These are phyloP conservation scores for Actenoides lindsayi DNA, from an alignment of 2,113 vertebrate genomes.

Conservation along the genomic window DNA sequence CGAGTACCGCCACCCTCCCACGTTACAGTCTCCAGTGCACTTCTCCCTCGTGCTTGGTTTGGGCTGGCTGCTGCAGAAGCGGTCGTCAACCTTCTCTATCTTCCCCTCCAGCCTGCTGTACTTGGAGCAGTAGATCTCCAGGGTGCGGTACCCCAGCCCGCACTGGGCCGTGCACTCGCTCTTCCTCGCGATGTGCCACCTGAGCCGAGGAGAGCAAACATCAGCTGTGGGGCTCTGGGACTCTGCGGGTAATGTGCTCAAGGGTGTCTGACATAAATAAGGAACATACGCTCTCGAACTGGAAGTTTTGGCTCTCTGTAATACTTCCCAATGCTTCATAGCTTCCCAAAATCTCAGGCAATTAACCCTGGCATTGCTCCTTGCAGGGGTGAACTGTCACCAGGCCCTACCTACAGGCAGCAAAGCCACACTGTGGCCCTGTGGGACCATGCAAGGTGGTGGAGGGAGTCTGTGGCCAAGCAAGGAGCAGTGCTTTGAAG, in stretches of 20 bases:
- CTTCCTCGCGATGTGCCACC: conserved; percentile 90
- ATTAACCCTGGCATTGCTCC: neutral
- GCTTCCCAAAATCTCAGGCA: neutral
- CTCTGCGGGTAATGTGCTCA: rapidly evolving
- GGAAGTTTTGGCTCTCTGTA: neutral
- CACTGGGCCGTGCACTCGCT: conserved; percentile 94
- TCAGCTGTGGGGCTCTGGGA: neutral
- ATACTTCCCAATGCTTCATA: neutral
- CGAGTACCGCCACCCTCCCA: conserved; percentile 93
- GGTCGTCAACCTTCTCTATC: conserved; percentile 89
- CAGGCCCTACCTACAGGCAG: neutral
- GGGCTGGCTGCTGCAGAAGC: conserved; percentile 83
- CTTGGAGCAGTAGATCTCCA: conserved; percentile 92
- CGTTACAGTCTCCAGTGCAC: conserved; percentile 92
- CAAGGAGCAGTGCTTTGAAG: neutral
- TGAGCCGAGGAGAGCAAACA: neutral
- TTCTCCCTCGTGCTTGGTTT: conserved; percentile 90
- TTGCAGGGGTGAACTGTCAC: neutral
- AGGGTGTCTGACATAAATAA: neutral
- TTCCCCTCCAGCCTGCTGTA: conserved; percentile 85
- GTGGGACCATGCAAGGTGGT: rapidly evolving
- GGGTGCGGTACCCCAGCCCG: conserved; percentile 86
- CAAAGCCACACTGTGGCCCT: neutral
- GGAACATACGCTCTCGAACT: neutral
- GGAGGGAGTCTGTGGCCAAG: neutral